Evolutionary conservation across 2,888 invertebrate species (phyloP), one percentile per base, ranked within the genome.

Genomic region (Limnephilus rhombicus): DNA sequence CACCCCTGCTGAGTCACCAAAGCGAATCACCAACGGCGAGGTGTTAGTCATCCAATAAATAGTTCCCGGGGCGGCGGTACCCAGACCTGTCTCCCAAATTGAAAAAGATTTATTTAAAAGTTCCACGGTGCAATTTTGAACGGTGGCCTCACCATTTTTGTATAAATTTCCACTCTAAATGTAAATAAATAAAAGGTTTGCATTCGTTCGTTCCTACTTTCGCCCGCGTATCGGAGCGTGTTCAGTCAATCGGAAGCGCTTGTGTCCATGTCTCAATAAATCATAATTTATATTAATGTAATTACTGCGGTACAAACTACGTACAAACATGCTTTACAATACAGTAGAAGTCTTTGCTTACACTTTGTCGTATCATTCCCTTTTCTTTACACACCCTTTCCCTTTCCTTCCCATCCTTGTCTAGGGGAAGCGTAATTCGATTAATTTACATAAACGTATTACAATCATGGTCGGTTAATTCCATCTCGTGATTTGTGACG

Each of bases 401-500:
- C 24, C 68, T 68, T n/a, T 24, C 68, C n/a, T 68, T 68, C 68
- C 68, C 68, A 24, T 68, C 24, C 24, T 9, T n/a, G 34, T 83
- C 31, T 18, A 85, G 85, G 41, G 85, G 85, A 41, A 41, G 37
- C 0, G 85, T 85, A 85, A 85, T 45, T 85, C 37, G 37, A 85
- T 85, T 85, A 85, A 85, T 85, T 85, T 85, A 85, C 85, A 85
- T 85, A 85, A 85, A 85, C 85, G 37, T 85, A 41, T 85, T 68
- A 68, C 68, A 45, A 85, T 85, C 85, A 85, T 41, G 85, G 85
- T 41, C 85, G 85, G 85, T 85, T 85, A 85, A 85, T 85, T 41
- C 41, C 24, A n/a, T 4, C 85, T 68, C 68, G 68, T 68, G 68
- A 68, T 68, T 68, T 37, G 85, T 45, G 85, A 85, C 85, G 85